Base-by-base conservation (phyloP, 2,888 invertebrate genomes). In the Rhingia campestris region DNA sequence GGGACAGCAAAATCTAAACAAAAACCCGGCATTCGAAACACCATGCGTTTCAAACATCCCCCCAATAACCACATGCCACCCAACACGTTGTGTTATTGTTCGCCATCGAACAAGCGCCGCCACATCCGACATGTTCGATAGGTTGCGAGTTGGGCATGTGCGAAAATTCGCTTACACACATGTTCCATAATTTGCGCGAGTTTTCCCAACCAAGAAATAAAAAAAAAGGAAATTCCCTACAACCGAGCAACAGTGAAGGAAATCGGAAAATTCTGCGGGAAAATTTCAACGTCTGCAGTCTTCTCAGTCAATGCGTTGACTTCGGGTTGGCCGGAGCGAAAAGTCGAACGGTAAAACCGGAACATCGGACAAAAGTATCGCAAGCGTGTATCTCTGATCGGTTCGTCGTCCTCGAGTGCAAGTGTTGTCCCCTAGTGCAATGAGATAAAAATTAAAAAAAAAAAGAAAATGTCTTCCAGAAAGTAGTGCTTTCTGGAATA, bases 241-340 rank as follows among this genome's bases (percentile, higher is more conserved):
- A 61, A 22, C 41, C 63, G 37, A 58, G 64, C 72, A 72, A 58
- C 63, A 69, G 70, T 30, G 43, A 69, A 35, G 70, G 35, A 64
- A 81, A 49, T 22, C 22, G 59, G 61, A 70, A 76, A 73, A 73
- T 72, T 76, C 59, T 59, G 61, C 22, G 54, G 66, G 49, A 69
- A 77, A 73, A 73, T 54, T 53, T 67, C 63, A 61, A 58, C 54
- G 41, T 61, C 49, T 47, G 75, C 76, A 73, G 66, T 59, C 86
- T 88, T 88, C 86, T 88, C 88, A 90, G 90, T 90, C 88, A 88
- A 86, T 87, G 88, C 87, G 88, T 88, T 88, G 88, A 87, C 88
- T 87, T 88, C 88, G 88, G 87, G 73, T 69, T 63, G 73, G 67
- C 81, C 76, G 81, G 76, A 81, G 76, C 67, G 39, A 63, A 56